phyloP scores from a whole-genome alignment of 1,140 invertebrate species.

The Battus philenor region DNA sequence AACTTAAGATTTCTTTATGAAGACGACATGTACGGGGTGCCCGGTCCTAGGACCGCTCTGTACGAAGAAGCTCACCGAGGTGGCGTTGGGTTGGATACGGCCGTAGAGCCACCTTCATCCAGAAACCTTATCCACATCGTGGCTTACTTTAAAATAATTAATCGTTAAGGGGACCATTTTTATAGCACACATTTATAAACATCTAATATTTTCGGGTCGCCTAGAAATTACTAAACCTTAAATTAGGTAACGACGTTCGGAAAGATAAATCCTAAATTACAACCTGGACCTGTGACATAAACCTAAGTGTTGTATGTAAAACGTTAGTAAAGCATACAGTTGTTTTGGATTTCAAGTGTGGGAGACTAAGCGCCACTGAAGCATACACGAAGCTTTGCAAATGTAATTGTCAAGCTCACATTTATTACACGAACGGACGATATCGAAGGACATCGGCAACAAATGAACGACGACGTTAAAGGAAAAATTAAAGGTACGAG shows the following conservation, averaged over 20 bases:
- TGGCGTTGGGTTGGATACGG: not conserved
- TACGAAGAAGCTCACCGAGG: not conserved
- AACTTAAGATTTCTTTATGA: constrained; percentile 51
- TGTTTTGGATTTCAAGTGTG: constrained; percentile 32
- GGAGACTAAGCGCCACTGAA: constrained; percentile 54
- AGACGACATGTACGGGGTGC: constrained; percentile 26
- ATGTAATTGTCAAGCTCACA: constrained; percentile 43
- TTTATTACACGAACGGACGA: constrained; percentile 20
- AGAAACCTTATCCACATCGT: constrained; percentile 37
- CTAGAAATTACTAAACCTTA: constrained; percentile 62
- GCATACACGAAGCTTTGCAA: constrained; percentile 57
- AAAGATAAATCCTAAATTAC: constrained; percentile 67
- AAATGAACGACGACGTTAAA: constrained; percentile 13
- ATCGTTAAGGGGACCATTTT: constrained; percentile 49
- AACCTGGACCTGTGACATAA: constrained; percentile 71
- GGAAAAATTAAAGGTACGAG: constrained; percentile 26
- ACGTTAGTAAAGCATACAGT: constrained; percentile 51
- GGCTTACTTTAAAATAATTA: constrained; percentile 45
- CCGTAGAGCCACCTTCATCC: constrained; percentile 48
- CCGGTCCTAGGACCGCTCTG: too few species aligned
- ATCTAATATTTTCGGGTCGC: constrained; percentile 58
- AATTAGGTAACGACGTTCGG: constrained; percentile 65
- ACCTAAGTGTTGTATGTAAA: constrained; percentile 44
- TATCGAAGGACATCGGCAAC: constrained; percentile 12
- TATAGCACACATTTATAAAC: constrained; percentile 67